Base-by-base conservation (phyloP, 1,140 invertebrate species). In the Listronotus oregonensis region DNA sequence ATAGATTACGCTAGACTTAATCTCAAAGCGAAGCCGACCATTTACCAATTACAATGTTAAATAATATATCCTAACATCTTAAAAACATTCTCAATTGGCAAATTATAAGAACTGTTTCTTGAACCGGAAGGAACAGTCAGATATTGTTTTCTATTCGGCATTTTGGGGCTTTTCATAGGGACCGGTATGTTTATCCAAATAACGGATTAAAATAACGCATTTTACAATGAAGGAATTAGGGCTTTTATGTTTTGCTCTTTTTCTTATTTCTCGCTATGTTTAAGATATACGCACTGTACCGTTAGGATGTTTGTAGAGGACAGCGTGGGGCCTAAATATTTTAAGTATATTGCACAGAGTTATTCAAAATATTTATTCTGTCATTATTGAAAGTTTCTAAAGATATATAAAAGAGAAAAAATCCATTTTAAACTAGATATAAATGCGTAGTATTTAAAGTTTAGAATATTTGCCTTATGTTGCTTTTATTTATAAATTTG, bases 181-280 rank as follows among this genome's bases (percentile, higher is more conserved):
- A 6, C 42, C 44, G 9, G 21, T 18, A 47, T 47, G 44, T 47
- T 47, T 47, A 47, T 47, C 44, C n/a, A 47, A 47, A 47, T 47
- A 47, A 47, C 44, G 15, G 44, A 47, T 47, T 47, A 18, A 47
- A 18, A 37, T 47, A 47, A 47, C n/a, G n/a, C 42, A 43, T n/a
- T 17, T n/a, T 17, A 43, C 15, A 43, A 43, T 43, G 21, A 27
- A 17, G 42, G 42, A 43, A 43, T 43, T 47, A 47, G 44, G 15
- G 8, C 44, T 47, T 47, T 47, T 47, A 27, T 18, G n/a, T 47
- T 43, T 47, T 47, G 44, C 21, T 8, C 44, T 47, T 47, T 47
- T 47, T 1, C 8, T 9, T 18, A 47, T 47, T 27, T 17, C 44
- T 27, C n/a, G 44, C 44, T 6, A 27, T 10, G 44, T 27, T 9